Evolutionary conservation across 2,113 vertebrate species (phyloP).

Genomic region (Prionailurus bengalensis): DNA sequence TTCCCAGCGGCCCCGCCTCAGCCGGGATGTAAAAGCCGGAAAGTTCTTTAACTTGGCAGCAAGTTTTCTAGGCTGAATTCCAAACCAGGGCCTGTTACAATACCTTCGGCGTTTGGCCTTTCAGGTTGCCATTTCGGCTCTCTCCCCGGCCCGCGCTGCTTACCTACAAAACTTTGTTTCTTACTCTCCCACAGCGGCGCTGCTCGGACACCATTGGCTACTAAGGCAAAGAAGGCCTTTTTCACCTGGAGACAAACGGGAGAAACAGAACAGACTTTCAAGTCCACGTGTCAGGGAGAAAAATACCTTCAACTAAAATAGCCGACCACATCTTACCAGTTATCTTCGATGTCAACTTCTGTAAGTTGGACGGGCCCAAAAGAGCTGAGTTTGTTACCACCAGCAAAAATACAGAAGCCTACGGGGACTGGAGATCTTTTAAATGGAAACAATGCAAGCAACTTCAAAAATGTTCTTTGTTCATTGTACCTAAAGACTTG

Average conservation of each 20-base stretch:
- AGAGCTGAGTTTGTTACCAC: background rate
- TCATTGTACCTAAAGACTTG: background rate
- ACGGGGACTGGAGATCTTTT: background rate
- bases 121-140: accelerated
- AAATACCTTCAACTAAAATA: background rate
- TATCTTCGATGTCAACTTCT: background rate
- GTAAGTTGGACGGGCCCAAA: background rate
- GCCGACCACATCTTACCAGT: background rate
- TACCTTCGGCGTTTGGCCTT: background rate
- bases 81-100: background rate
- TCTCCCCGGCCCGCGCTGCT: constrained; percentile 70
- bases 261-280: background rate
- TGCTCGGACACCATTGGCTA: constrained; percentile 97
- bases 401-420: background rate
- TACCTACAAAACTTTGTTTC: constrained; percentile 99
- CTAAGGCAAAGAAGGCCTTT: constrained; percentile 98
- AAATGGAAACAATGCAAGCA: background rate
- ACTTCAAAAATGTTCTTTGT: background rate
- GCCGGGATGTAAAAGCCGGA: background rate
- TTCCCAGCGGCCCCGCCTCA: background rate
- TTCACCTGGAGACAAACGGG: constrained; percentile 91
- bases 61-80: background rate
- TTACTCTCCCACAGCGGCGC: constrained; percentile 99
- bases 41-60: background rate
- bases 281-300: background rate